Evolutionary conservation across 2,113 vertebrate species (phyloP).

Genomic region (Clarias batrachus): DNA sequence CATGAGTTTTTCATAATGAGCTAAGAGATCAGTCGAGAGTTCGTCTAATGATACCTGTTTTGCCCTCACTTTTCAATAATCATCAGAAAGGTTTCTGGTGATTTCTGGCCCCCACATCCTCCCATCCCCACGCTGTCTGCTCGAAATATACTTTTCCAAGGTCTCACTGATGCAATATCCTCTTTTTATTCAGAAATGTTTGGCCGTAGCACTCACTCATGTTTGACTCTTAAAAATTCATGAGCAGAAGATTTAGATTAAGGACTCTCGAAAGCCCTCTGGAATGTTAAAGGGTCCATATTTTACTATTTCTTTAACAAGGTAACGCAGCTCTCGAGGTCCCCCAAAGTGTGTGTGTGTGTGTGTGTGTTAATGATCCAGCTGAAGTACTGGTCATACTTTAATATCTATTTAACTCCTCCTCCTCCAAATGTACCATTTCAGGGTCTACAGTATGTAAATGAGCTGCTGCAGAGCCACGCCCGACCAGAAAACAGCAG

Average conservation of each 20-base stretch:
- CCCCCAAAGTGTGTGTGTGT: too few species aligned
- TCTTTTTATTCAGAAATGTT: constrained; percentile 31
- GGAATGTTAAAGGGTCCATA: constrained; percentile 3
- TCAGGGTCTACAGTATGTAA: too few species aligned
- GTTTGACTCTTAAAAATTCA: constrained; percentile 30
- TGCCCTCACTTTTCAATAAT: neutral
- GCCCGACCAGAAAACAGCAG: too few species aligned
- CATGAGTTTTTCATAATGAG: neutral
- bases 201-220: constrained; percentile 15
- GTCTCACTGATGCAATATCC: constrained; percentile 27
- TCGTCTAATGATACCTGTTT: neutral
- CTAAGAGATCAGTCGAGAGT: neutral
- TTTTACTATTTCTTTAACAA: too few species aligned
- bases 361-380: too few species aligned
- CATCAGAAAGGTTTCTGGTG: neutral
- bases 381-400: too few species aligned
- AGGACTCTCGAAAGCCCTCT: neutral
- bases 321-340: too few species aligned
- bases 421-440: too few species aligned
- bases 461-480: too few species aligned
- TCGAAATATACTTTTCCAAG: constrained; percentile 13
- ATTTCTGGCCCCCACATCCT: neutral
- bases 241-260: constrained; percentile 21
- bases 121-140: neutral
- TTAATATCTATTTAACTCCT: too few species aligned